Evolutionary conservation across 1,140 invertebrate genomes (phyloP), one percentile per base, ranked within the genome.

Genomic region (Aphidius ervi): DNA sequence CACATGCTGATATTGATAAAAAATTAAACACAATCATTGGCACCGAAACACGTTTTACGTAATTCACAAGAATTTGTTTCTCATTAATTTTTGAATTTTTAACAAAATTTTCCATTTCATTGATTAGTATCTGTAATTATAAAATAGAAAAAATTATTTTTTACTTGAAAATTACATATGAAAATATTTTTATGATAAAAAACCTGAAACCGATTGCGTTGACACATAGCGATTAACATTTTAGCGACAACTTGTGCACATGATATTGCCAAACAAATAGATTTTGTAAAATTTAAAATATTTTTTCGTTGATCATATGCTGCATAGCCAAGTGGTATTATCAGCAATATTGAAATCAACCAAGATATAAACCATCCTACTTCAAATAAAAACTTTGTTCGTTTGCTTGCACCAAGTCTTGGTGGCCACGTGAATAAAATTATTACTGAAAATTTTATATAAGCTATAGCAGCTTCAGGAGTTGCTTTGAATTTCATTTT

Each of bases 391-490:
- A 63, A 5, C 1, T 61, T 50, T 41, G 58, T 7, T 0, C 52
- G 54, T 9, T 43, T 61, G 5, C 23, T 63, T 5, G 57, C 39
- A 7, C 58, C 64, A 16, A 6, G 9, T 16, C 47, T 5, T 37
- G 61, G 31, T 31, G 69, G 69, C 69, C 69, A 71, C 1, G 63
- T 65, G 10, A 59, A 64, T 6, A 61, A 61, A 2, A 69, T 40
- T 9, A 7, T 31, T 1, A 60, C 59, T 1, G 46, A 42, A 6
- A 67, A 6, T 56, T 62, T 59, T 5, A 62, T 55, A 5, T 65
- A 53, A 4, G 23, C 37, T 5, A 68, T 9, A 5, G 59, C 52
- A 8, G 46, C 54, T 40, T 60, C 59, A 6, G 59, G 59, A 39
- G 43, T 54, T 45, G n/a, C 16, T 59, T 37, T 50, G 10, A 45